A percentile compares a stretch with the other conserved stretches of the same genome.
Evolutionary conservation across 2,113 vertebrate species (phyloP).

Genomic region (Apeltes quadracus): DNA sequence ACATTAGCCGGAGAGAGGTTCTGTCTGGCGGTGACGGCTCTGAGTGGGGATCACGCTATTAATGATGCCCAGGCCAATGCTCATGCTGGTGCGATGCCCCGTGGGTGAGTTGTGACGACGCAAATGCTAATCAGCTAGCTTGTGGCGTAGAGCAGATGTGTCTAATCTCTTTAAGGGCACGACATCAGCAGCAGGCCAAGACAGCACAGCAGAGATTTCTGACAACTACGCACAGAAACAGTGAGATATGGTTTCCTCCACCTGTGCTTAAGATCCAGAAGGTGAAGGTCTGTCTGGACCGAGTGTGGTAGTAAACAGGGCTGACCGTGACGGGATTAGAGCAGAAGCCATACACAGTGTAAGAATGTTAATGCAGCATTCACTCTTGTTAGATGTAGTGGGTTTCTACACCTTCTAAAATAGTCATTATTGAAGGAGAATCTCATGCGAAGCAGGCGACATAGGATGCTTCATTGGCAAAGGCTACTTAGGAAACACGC

Average conservation of each 20-base stretch:
- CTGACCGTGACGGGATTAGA: slow-evolving; percentile 1
- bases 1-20: slow-evolving; percentile 57
- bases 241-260: slow-evolving; percentile 11
- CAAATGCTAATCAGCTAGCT: slow-evolving; percentile 66
- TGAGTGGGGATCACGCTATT: slow-evolving; percentile 61
- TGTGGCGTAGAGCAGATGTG: slow-evolving; percentile 56
- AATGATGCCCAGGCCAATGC: slow-evolving; percentile 54
- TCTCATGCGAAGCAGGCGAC: slow-evolving; percentile 2
- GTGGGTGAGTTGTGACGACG: slow-evolving; percentile 56
- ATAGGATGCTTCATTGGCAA: neutral
- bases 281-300: neutral
- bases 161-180: slow-evolving; percentile 64
- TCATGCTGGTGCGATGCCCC: slow-evolving; percentile 51
- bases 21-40: slow-evolving; percentile 62
- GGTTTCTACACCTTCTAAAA: neutral
- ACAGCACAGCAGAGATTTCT: slow-evolving; percentile 25
- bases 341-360: neutral
- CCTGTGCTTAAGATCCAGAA: slow-evolving; percentile 1
- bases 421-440: neutral
- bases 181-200: slow-evolving; percentile 58
- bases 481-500: neutral
- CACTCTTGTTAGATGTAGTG: neutral
- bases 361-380: neutral
- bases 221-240: slow-evolving; percentile 18
- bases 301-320: slow-evolving; percentile 9